Evolutionary conservation across 2,113 vertebrate genomes (phyloP).

Genomic region (Progne subis): DNA sequence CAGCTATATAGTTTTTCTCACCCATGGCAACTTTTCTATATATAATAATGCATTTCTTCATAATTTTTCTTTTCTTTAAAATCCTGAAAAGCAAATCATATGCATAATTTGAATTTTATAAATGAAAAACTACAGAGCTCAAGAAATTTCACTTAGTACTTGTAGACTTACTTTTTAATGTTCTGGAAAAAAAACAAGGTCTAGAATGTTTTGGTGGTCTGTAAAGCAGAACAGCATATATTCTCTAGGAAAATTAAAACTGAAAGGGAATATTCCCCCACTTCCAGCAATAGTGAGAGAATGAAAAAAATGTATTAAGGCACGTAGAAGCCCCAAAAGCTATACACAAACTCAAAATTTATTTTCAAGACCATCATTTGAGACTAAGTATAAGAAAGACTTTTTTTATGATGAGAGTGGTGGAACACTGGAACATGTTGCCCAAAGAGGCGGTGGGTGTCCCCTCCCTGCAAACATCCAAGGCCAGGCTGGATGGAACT

Average conservation of each 20-base stretch:
- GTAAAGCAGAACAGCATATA: background rate
- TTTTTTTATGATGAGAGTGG: background rate
- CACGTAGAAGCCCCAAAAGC: background rate
- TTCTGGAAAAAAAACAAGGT: fast-evolving
- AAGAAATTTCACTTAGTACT: background rate
- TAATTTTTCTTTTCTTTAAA: background rate
- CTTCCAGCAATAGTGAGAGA: background rate
- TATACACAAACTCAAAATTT: fast-evolving
- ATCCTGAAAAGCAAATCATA: background rate
- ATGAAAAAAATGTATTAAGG: background rate
- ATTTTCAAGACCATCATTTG: background rate
- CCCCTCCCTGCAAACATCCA: background rate
- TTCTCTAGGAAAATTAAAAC: background rate
- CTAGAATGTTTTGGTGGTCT: background rate
- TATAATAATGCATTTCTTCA: background rate
- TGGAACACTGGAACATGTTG: background rate
- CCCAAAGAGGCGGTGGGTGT: background rate
- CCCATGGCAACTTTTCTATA: background rate
- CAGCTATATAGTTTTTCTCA: background rate
- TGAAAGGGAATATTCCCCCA: background rate
- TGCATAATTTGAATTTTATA: background rate
- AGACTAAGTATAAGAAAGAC: background rate
- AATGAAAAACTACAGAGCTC: background rate
- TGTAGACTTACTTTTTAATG: background rate
- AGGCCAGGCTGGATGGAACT: background rate